Evolutionary conservation across 2,888 invertebrate species (phyloP).

Genomic region (Torymus auratus): DNA sequence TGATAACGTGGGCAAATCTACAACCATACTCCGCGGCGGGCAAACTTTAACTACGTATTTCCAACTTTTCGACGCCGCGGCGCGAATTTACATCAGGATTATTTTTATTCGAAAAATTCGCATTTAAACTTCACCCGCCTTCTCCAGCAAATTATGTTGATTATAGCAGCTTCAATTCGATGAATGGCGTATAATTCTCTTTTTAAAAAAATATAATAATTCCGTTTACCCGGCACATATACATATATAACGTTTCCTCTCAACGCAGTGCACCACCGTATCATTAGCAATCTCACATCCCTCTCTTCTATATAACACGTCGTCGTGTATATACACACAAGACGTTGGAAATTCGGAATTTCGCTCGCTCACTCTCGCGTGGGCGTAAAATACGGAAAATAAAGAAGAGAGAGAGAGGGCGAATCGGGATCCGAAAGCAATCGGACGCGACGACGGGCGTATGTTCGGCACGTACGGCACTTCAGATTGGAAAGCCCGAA

Average conservation of each 20-base stretch:
- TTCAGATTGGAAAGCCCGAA: conserved; percentile 43
- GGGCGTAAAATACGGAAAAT: not conserved
- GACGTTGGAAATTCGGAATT: no score
- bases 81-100: not conserved
- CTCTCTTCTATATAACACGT: no score
- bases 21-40: no score
- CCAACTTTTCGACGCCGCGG: not conserved
- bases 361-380: no score
- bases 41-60: conserved; percentile 16
- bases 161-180: not conserved
- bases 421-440: not conserved
- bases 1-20: not conserved
- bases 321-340: no score
- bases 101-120: not conserved
- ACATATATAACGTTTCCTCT: no score
- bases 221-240: no score
- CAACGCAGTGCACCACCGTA: no score
- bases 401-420: not conserved
- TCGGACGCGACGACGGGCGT: not conserved
- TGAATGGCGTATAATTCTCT: not conserved
- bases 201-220: no score
- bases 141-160: not conserved
- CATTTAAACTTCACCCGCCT: not conserved
- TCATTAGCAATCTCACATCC: no score
- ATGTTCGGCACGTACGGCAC: conserved; percentile 21